phyloP scores from a whole-genome alignment of 1,140 invertebrate genomes.

The Drosophila sucinea region DNA sequence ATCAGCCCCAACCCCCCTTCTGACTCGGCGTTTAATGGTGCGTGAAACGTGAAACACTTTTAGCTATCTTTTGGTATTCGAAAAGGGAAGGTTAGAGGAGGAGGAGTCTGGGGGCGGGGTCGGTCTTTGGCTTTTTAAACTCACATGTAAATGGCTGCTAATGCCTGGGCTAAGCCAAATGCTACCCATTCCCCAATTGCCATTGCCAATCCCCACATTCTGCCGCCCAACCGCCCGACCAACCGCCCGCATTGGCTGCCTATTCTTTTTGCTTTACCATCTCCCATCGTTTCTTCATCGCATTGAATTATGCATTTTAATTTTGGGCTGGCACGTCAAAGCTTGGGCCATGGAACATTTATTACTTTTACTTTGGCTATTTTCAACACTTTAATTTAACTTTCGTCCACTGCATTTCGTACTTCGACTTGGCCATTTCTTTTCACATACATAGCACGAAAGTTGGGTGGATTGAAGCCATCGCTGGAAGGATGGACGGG shows the following conservation, averaged over 20 bases:
- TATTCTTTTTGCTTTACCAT: neutral
- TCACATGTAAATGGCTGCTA: conserved; percentile 71
- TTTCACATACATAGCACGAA: conserved; percentile 36
- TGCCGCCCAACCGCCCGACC: too few species aligned
- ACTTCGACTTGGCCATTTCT: conserved; percentile 37
- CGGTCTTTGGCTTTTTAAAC: conserved; percentile 50
- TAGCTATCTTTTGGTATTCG: conserved; percentile 56
- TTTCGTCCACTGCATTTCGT: conserved; percentile 62
- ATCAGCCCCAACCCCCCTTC: neutral
- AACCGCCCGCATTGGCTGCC: neutral
- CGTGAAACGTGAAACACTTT: conserved; percentile 80
- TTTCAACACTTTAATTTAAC: conserved; percentile 76
- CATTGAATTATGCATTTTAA: conserved; percentile 81
- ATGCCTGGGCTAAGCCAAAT: conserved; percentile 44
- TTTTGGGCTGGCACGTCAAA: conserved; percentile 65
- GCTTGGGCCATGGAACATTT: conserved; percentile 67
- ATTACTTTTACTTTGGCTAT: conserved; percentile 59
- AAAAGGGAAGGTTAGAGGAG: neutral
- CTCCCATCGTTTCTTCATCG: conserved; percentile 13
- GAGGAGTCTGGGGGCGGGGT: neutral
- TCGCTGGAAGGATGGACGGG: too few species aligned
- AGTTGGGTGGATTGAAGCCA: neutral
- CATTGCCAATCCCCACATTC: neutral
- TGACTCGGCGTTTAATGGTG: conserved; percentile 69
- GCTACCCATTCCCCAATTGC: conserved; percentile 3